Percentiles rank a stretch among this genome's conserved stretches.
These are phyloP conservation scores for Caenorhabditis latens DNA, from an alignment of 1,140 invertebrate genomes.

Conservation along the genomic window DNA sequence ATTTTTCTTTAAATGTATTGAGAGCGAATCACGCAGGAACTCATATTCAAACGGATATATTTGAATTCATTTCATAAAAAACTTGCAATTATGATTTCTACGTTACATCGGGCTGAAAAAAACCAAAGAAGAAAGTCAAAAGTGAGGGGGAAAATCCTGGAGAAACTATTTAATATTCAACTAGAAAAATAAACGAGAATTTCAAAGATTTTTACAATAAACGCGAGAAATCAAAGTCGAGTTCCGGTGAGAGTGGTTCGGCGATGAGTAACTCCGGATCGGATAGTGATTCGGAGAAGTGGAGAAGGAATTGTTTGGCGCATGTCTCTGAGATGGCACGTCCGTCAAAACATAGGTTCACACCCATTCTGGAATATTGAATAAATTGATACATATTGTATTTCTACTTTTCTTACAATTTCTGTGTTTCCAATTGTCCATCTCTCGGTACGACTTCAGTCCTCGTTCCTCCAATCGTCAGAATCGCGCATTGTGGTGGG, in stretches of 20 bases:
- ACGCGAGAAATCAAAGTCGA: constrained; percentile 55
- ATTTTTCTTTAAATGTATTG: background rate
- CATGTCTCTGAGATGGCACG: constrained; percentile 8
- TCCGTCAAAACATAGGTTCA: constrained; percentile 52
- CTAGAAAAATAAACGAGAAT: too few species aligned
- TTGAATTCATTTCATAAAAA: constrained; percentile 1
- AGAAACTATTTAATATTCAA: background rate
- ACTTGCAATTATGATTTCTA: background rate
- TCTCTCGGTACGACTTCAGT: constrained; percentile 80
- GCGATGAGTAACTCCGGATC: constrained; percentile 56
- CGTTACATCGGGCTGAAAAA: constrained; percentile 3
- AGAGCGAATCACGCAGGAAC: constrained; percentile 17
- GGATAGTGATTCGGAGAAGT: constrained; percentile 30
- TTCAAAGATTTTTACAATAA: constrained; percentile 22
- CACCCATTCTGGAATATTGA: constrained; percentile 48
- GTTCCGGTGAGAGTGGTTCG: constrained; percentile 50
- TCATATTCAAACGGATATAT: background rate
- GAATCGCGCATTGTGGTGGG: constrained; percentile 83
- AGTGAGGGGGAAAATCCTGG: background rate
- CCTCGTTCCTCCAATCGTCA: constrained; percentile 82
- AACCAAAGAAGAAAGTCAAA: background rate
- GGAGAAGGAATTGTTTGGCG: constrained; percentile 43
- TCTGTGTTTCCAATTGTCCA: constrained; percentile 64
- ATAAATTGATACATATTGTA: background rate
- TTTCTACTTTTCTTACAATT: constrained; percentile 38